Base-by-base conservation (phyloP, 2,888 invertebrate species). In the Drosophila tanythrix region DNA sequence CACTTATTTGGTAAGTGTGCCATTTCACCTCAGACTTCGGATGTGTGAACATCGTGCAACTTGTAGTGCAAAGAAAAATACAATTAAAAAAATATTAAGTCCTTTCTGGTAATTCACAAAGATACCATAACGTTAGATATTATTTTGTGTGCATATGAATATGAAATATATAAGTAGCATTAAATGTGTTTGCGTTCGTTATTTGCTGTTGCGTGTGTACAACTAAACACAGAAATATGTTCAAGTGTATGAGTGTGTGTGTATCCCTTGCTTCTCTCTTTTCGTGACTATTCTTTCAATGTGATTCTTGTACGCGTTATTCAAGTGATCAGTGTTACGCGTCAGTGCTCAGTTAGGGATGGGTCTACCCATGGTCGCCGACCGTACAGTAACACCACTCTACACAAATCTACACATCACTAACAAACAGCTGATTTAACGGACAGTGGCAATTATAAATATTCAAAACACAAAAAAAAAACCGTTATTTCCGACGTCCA, bases 21-120 rank as follows among this genome's bases (percentile, higher is more conserved):
- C 82, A 85, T 51, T 88, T 35, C 55, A 63, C 35, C 55, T 62
- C 27, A 46, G 56, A 38, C 88, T 53, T 38, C 63, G 1, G 40
- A 52, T 40, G 64, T 53, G 86, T 18, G 7, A 40, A 46, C 67
- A n/a, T 73, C 76, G 33, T 43, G 6, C 0, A 21, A 35, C 25
- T 36, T 25, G 3, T 5, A 3, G 15, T 13, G 25, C 25, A 18
- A 35, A 10, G 21, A 18, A 25, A 51, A 5, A 4, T 31, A 7
- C 7, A 31, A 51, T 7, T 7, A 31, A n/a, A 11, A 7, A 18
- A 29, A 51, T 15, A 33, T 33, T 15, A 31, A 15, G 7, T 18
- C 11, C 25, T 35, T 27, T 55, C 36, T 18, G 18, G 53, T 55
- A 6, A 55, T 35, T 55, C 2, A 3, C 25, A 3, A 52, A 40